phyloP scores from a whole-genome alignment of 2,888 invertebrate species.

The Ashinkailepas kermadecensis region DNA sequence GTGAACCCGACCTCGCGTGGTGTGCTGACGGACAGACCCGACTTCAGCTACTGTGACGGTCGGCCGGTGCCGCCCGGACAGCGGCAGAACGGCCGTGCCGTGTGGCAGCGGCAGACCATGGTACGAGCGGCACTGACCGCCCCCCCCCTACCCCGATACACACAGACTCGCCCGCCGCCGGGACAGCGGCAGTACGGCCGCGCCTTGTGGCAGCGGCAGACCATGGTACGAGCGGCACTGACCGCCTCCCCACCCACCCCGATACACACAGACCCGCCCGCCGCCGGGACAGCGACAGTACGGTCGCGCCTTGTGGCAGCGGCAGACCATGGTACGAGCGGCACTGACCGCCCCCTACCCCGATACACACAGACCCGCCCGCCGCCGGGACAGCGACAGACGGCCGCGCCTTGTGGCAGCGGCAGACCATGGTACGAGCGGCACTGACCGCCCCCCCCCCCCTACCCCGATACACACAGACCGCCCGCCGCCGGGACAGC shows the following conservation, averaged over 20 bases:
- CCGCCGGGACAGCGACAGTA: too few species aligned
- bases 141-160: too few species aligned
- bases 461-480: too few species aligned
- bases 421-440: not conserved
- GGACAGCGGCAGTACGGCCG: too few species aligned
- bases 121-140: too few species aligned
- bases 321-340: not conserved
- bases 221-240: not conserved
- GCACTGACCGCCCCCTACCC: too few species aligned
- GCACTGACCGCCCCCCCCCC: too few species aligned
- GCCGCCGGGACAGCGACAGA: too few species aligned
- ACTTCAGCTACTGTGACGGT: conserved; percentile 4
- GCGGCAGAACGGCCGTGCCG: not conserved
- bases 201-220: not conserved
- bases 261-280: too few species aligned
- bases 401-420: not conserved
- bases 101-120: not conserved
- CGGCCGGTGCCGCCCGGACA: not conserved
- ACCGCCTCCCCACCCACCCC: too few species aligned
- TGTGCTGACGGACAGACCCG: not conserved
- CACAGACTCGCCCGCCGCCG: too few species aligned
- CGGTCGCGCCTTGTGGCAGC: not conserved
- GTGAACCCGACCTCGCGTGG: conserved; percentile 3
- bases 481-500: not conserved
- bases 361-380: too few species aligned